Evolutionary conservation across 2,113 vertebrate genomes (phyloP).

Genomic region (Caranx ignobilis): DNA sequence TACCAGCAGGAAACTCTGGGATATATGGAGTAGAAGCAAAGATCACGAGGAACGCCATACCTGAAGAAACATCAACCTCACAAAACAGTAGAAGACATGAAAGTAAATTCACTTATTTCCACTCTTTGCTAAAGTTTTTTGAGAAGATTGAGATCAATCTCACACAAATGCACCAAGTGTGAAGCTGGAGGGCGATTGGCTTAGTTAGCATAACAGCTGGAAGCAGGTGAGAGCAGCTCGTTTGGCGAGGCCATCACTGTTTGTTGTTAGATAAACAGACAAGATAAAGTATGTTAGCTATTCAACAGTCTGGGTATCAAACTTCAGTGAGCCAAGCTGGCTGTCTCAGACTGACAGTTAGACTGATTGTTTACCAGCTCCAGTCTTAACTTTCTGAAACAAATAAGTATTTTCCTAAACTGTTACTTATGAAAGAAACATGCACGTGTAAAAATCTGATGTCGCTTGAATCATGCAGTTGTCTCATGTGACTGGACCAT

Average conservation of each 20-base stretch:
- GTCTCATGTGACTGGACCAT: too few relatives aligned
- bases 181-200: not conserved
- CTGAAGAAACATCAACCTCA: not conserved
- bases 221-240: not conserved
- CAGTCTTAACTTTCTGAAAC: too few relatives aligned
- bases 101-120: not conserved
- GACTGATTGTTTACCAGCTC: too few relatives aligned
- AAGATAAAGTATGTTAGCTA: too few relatives aligned
- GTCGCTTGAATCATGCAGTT: too few relatives aligned
- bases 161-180: not conserved
- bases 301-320: too few relatives aligned
- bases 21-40: not conserved
- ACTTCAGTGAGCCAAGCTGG: too few relatives aligned
- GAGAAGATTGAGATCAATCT: not conserved
- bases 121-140: not conserved
- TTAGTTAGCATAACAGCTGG: not conserved
- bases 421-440: too few relatives aligned
- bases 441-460: too few relatives aligned
- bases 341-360: too few relatives aligned
- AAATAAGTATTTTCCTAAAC: too few relatives aligned
- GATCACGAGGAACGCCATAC: not conserved
- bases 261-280: too few relatives aligned
- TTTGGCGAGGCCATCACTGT: not conserved
- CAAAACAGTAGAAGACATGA: not conserved
- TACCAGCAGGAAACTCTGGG: not conserved